Percentiles rank a stretch among this genome's conserved stretches.
These are phyloP conservation scores for Lichenostomus cassidix DNA, from an alignment of 2,113 vertebrate genomes.

Conservation along the genomic window DNA sequence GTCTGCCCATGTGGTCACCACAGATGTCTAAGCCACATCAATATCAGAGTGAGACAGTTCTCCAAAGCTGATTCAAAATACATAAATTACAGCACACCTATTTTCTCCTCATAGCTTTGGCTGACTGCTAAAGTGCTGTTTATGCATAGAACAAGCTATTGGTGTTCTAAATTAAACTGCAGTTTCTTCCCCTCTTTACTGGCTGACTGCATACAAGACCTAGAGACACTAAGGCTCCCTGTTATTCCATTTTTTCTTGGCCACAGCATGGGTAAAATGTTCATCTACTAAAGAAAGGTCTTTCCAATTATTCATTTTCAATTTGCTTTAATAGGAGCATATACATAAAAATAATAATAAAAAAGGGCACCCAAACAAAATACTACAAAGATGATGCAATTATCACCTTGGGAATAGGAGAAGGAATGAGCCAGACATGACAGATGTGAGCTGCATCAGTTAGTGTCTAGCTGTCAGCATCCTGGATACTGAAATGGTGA, in stretches of 20 bases:
- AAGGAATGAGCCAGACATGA: neutral
- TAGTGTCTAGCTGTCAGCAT: neutral
- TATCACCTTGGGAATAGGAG: conserved; percentile 1
- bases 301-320: neutral
- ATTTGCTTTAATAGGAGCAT: neutral
- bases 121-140: neutral
- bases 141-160: neutral
- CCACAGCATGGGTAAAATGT: neutral
- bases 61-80: neutral
- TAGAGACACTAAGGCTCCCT: neutral
- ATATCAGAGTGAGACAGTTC: neutral
- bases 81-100: neutral
- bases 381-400: neutral
- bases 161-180: neutral
- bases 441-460: conserved; percentile 18
- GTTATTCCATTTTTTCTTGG: neutral
- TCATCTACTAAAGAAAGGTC: neutral
- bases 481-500: neutral
- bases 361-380: conserved; percentile 8
- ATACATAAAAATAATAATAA: conserved; percentile 14
- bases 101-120: neutral
- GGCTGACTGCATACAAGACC: neutral
- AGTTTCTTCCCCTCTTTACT: neutral
- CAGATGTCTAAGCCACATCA: neutral
- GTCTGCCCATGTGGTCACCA: neutral